Base-by-base conservation (phyloP, 2,113 vertebrate species). In the Laterallus jamaicensis region DNA sequence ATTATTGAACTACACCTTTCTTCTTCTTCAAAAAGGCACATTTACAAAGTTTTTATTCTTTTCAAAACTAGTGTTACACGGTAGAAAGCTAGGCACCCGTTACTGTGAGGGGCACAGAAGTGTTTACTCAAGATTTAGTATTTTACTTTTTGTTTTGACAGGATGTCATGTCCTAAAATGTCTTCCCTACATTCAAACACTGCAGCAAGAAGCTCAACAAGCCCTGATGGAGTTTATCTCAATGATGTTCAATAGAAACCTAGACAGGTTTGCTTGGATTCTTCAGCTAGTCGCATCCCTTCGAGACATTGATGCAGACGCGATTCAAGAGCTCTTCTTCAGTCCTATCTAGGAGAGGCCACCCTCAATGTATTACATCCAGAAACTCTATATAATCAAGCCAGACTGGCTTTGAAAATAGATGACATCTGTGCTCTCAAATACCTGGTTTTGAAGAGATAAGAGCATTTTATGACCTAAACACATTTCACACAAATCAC, bases 321-420 rank as follows among this genome's bases (percentile, higher is more conserved):
- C 71, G 59, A 52, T 93, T 62, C 82, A 96, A 83, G 78, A 97
- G 24, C 96, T 97, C 24, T 97, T 98, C 82, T 95, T 97, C 80
- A 95, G 82, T 54, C 89, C 93, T 20, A 22, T 95, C 74, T 87
- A 78, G 94, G 87, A 75, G 60, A 96, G 16, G 28, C 90, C 21
- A 85, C 84, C 19, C 31, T 94, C 63, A 97, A 95, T 55, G 50
- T 73, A n/a, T 32, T 97, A 32, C 80, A 96, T 56, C n/a, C 77
- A 86, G 95, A 96, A 93, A 96, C 59, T 8, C 29, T 55, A 47
- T 52, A 83, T 47, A 47, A 47, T 58, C 25, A 95, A 86, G 26
- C 54, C 81, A 58, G 56, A 59, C 11, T 37, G 54, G 29, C 32
- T 89, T 90, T 91, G 82, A 91, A 90, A 82, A 35, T 5, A 62